Evolutionary conservation across 2,888 invertebrate genomes (phyloP), one percentile per base, ranked within the genome.

Genomic region (Linhomoeus sp.): DNA sequence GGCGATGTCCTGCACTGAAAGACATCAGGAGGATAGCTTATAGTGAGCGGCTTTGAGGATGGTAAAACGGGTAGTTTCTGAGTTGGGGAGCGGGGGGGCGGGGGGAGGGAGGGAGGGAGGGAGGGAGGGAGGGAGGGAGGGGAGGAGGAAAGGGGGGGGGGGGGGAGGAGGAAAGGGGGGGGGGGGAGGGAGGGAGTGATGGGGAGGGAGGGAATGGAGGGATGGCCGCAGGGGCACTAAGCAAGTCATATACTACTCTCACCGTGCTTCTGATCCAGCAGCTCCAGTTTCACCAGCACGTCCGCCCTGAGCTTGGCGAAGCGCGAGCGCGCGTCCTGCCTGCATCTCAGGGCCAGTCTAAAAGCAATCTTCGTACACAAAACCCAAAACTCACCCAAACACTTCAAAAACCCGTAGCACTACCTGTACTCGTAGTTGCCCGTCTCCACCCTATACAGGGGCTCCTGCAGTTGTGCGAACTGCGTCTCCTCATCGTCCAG

Each of bases 381-480:
- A 37, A 12, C 5, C 37, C 37, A 37, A 37, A 37, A 37, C 3
- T n/a, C 37, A 37, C 17, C 3, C 17, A 33, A 33, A 33, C 35
- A 33, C 15, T 9, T 33, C 35, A 33, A 33, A 9, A 33, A 33
- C 9, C 15, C 35, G 35, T 15, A 33, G 9, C 9, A 33, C 15
- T 49, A 71, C 70, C 92, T 78, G 67, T 99, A 99, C 67, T 99
- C 97, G 69, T 97, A 99, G 67, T 99, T 99, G 41, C 97, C 97
- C 0, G 94, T 94, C 68, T 97, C 97, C 0, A 99, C 87, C 39
- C 97, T 75, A 65, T 97, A 97, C 36, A 97, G 70, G 0, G 92
- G 90, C 64, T 99, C 97, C 62, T 92, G 88, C 17, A 94, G 39
- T 7, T 66, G 49, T 15, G 49, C 50, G 48, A 57, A 53, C 44